A percentile compares a stretch with the other conserved stretches of the same genome.
phyloP scores from a whole-genome alignment of 2,113 vertebrate species.

The Ctenodactylus gundi region DNA sequence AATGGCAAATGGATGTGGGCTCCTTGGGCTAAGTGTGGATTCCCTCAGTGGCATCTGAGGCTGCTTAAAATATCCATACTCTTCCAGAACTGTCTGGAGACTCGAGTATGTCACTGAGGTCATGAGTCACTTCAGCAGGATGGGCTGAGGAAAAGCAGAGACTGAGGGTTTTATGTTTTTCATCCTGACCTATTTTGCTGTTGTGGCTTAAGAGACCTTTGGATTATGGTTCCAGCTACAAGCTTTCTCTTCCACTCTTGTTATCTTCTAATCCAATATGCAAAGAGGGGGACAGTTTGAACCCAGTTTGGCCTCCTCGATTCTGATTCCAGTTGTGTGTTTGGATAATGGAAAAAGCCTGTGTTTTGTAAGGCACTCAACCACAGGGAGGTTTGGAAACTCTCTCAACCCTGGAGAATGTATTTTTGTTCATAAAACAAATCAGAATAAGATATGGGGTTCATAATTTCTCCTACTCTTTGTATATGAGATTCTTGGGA shows the following conservation, averaged over 20 bases:
- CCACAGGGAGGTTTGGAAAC: conserved; percentile 61
- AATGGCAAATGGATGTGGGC: background rate
- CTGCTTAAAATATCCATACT: background rate
- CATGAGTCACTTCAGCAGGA: background rate
- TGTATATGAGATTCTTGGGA: conserved; percentile 36
- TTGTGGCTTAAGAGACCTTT: background rate
- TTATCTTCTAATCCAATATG: conserved; percentile 9
- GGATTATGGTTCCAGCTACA: background rate
- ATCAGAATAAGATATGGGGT: background rate
- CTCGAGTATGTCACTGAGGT: background rate
- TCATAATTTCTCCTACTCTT: conserved; percentile 48
- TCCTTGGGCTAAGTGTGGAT: background rate
- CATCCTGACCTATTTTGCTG: background rate
- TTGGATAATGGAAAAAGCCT: conserved; percentile 65
- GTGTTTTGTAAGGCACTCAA: conserved; percentile 67
- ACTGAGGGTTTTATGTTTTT: conserved; percentile 39
- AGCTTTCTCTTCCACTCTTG: background rate
- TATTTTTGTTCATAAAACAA: conserved; percentile 49
- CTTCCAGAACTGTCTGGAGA: background rate
- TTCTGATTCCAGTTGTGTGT: conserved; percentile 49
- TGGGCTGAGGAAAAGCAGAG: background rate
- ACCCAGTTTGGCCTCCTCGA: conserved; percentile 22
- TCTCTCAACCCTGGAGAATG: conserved; percentile 59
- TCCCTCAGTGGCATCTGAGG: background rate
- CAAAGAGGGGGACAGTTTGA: conserved; percentile 21